Conservation (phyloP, 2,888 invertebrate species). For the Bombyx huttoni region DNA sequence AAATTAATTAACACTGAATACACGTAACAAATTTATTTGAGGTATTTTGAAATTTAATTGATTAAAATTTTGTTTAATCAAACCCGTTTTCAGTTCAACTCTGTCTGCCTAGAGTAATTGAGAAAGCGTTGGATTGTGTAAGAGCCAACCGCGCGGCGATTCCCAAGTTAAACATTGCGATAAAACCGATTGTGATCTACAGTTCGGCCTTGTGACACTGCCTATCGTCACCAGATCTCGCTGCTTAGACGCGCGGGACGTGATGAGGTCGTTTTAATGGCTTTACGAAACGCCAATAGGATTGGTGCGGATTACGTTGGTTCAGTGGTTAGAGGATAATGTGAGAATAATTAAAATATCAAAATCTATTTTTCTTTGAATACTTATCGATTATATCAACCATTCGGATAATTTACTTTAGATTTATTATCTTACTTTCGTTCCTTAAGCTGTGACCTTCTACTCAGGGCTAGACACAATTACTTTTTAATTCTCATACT, state of each 20-base stretch:
- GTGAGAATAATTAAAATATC: no score
- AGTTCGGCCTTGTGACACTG: conserved; percentile 1
- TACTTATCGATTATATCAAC: no score
- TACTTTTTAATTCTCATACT: no score
- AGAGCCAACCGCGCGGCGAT: conserved; percentile 10
- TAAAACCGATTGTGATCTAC: conserved; percentile 2
- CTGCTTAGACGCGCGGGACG: not conserved
- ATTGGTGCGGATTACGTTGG: not conserved
- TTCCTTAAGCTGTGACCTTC: no score
- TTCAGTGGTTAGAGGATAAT: not conserved
- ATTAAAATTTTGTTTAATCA: no score
- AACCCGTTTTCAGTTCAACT: not conserved
- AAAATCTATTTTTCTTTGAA: no score
- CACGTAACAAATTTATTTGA: no score
- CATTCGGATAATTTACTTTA: no score
- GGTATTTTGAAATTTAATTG: no score
- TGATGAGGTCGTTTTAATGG: not conserved
- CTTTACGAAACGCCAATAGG: not conserved
- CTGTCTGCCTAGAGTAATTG: conserved; percentile 7
- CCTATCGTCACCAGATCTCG: conserved; percentile 1
- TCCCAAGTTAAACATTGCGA: conserved; percentile 7
- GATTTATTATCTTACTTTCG: no score
- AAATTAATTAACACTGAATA: no score
- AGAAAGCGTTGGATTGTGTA: conserved; percentile 20
- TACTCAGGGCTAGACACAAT: no score